Evolutionary conservation across 2,797 vertebrate genomes (phyloP).

Genomic region (Halcyon chelicuti): DNA sequence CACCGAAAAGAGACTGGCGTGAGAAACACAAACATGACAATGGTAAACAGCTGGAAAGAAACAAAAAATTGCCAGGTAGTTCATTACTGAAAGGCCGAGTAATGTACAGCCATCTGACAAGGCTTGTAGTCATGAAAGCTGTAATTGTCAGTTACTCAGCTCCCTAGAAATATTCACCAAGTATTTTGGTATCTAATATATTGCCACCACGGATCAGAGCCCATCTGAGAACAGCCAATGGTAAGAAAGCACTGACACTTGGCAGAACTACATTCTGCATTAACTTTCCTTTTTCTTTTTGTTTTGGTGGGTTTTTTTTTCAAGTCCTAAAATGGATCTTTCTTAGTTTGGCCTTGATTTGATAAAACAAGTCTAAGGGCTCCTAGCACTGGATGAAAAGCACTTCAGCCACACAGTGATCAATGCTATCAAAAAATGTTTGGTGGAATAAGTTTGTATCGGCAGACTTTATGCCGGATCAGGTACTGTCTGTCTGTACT

Average conservation of each 20-base stretch:
- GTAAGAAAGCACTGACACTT: not conserved
- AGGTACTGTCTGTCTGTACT: not conserved
- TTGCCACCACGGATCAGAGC: not conserved
- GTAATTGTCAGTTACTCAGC: not conserved
- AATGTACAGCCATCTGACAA: not conserved
- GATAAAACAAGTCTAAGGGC: not conserved
- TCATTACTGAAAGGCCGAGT: not conserved
- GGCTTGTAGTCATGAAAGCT: not conserved
- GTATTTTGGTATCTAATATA: not conserved
- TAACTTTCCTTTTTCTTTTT: not conserved
- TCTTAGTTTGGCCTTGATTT: not conserved
- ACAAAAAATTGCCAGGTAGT: not conserved
- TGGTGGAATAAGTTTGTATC: not conserved
- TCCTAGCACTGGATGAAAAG: not conserved
- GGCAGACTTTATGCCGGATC: not conserved
- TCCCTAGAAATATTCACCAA: not conserved
- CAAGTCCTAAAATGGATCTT: not conserved
- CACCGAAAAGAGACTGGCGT: too few species aligned
- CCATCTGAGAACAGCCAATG: fast-evolving
- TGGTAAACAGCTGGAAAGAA: not conserved
- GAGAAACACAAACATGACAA: not conserved
- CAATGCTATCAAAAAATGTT: not conserved
- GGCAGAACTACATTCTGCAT: not conserved
- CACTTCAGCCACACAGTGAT: not conserved
- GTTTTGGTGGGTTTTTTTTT: not conserved